phyloP scores from a whole-genome alignment of 2,888 invertebrate genomes.

The Scrobipalpa costella region DNA sequence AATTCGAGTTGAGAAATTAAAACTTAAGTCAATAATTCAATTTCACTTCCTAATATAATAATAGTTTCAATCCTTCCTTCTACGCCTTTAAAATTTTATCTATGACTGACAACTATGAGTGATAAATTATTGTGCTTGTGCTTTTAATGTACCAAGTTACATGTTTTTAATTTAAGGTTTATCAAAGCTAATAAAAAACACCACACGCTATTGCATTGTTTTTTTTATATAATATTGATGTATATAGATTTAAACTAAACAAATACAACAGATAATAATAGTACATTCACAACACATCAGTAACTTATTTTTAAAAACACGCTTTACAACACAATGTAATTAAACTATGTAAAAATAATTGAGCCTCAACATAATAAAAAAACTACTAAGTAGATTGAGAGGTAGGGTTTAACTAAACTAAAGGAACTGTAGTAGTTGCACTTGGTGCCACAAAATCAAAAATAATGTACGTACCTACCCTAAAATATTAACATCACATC shows the following conservation, averaged over 20 bases:
- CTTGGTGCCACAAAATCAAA: constrained; percentile 10
- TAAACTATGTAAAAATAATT: neutral
- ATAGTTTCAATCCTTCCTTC: constrained; percentile 64
- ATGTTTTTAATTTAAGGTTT: constrained; percentile 68
- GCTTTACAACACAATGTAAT: neutral
- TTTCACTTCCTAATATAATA: constrained; percentile 36
- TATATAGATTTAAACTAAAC: constrained; percentile 30
- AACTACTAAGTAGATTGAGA: neutral
- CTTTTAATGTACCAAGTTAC: constrained; percentile 77
- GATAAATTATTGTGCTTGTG: constrained; percentile 77
- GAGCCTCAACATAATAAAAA: neutral
- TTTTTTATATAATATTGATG: constrained; percentile 36
- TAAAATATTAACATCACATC: neutral
- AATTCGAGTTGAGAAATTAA: neutral
- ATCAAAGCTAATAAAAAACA: constrained; percentile 69
- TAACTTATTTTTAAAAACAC: no score
- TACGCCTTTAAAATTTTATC: constrained; percentile 67
- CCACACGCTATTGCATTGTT: constrained; percentile 57
- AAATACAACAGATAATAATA: neutral
- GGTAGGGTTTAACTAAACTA: constrained; percentile 5
- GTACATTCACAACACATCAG: neutral
- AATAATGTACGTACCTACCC: neutral
- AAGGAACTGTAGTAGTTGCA: neutral
- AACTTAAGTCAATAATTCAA: neutral
- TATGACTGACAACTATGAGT: constrained; percentile 76